Evolutionary conservation across 2,888 invertebrate species (phyloP).

Genomic region (Lochmaea crataegi): DNA sequence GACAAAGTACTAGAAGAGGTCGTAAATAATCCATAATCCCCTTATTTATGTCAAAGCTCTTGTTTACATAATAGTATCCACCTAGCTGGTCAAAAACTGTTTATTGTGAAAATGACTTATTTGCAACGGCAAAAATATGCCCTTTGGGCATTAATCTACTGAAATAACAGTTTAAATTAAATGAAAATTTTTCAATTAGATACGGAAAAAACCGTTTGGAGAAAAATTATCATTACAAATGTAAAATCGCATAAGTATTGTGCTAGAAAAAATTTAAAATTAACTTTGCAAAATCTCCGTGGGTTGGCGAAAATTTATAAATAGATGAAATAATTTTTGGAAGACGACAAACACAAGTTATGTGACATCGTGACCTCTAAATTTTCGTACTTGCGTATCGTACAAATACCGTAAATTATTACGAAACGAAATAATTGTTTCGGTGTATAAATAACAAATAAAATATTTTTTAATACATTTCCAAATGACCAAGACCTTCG

Average conservation of each 20-base stretch:
- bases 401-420: constrained; percentile 20
- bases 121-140: too few species aligned
- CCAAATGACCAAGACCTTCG: constrained; percentile 4
- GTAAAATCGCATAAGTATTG: constrained; percentile 35
- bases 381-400: constrained; percentile 26
- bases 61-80: too few species aligned
- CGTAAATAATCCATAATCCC: too few species aligned
- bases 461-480: not conserved
- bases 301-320: constrained; percentile 33
- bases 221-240: constrained; percentile 11
- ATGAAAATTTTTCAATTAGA: too few species aligned
- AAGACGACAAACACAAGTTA: constrained; percentile 32
- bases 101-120: too few species aligned
- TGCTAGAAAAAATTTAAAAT: constrained; percentile 41
- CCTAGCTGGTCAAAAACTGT: too few species aligned
- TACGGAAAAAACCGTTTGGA: too few species aligned
- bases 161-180: too few species aligned
- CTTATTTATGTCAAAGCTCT: too few species aligned
- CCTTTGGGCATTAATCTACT: too few species aligned
- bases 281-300: constrained; percentile 40
- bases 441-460: constrained; percentile 12
- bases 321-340: constrained; percentile 38
- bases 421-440: constrained; percentile 16
- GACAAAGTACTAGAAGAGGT: too few species aligned
- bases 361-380: constrained; percentile 40